These are phyloP conservation scores for Thinocorus orbignyianus DNA, from an alignment of 2,113 vertebrate genomes.

Conservation along the genomic window DNA sequence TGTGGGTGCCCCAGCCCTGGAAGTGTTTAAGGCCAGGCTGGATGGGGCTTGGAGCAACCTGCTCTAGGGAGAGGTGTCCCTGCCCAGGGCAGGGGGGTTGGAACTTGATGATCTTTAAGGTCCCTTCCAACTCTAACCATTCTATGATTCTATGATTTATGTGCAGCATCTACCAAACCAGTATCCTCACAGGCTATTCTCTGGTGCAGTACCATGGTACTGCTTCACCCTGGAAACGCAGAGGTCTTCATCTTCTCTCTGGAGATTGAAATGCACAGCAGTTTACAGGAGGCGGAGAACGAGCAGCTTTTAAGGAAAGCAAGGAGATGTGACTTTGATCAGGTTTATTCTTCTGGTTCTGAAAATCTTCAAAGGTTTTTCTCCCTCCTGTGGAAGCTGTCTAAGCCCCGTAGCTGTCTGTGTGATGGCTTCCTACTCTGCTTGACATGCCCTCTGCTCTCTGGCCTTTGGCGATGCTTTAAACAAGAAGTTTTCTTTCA, in stretches of 20 bases:
- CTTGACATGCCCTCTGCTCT: neutral
- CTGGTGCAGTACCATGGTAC: neutral
- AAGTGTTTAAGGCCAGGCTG: too few species aligned
- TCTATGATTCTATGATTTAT: too few species aligned
- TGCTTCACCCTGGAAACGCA: neutral
- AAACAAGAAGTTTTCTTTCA: neutral
- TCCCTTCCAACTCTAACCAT: too few species aligned
- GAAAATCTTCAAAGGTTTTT: neutral
- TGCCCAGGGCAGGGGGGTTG: too few species aligned
- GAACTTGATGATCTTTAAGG: too few species aligned
- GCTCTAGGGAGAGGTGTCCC: too few species aligned
- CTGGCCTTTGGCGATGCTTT: neutral
- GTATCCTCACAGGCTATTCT: neutral
- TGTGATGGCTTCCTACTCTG: neutral
- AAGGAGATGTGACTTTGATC: neutral
- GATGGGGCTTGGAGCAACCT: too few species aligned
- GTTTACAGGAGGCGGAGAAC: neutral
- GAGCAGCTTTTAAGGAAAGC: neutral
- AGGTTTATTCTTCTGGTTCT: neutral
- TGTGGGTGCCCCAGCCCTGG: too few species aligned
- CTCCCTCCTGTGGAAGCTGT: neutral
- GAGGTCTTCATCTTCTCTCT: neutral
- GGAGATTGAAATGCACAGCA: neutral
- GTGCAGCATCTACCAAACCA: neutral
- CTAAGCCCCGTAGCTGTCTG: neutral